Base-by-base conservation (phyloP, 2,113 vertebrate genomes). In the Catharus minimus region DNA sequence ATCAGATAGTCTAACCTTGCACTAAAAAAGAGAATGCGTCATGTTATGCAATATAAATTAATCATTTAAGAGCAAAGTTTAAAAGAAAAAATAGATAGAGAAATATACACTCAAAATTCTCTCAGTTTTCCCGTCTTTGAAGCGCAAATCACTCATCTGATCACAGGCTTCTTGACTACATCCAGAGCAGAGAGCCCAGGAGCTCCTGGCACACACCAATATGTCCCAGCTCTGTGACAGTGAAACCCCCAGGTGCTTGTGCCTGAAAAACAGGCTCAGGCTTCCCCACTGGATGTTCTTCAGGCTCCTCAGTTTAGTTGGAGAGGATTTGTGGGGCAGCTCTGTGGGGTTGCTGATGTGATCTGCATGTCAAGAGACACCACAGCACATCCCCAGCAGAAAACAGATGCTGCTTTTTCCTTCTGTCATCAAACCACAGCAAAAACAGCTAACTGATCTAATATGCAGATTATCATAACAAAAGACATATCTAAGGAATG, bases 1-100 rank as follows among this genome's bases (percentile, higher is more conserved):
- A 94, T 96, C 89, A 95, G 76, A 95, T 90, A 33, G 73, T 39
- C 78, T 73, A 88, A n/a, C 41, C 32, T 88, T 74, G 32, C 41
- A 41, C 60, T 88, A 50, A 89, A 90, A 67, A 75, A 91, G 62
- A 72, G 38, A 91, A 64, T 93, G 66, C 74, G 56, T 72, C 79
- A 78, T 82, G 7, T 76, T 80, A 88, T 68, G 33, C 22, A 58
- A 84, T 44, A 55, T 15, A 90, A 91, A 88, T 86, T n/a, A 66
- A 92, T 75, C 5, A 81, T 66, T 88, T 73, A 43, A 93, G 89
- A 67, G 0, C n/a, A 77, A 95, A 88, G 4, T 86, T 83, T 76
- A 43, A 79, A 85, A 67, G 27, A 64, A 90, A 77, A 76, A 53
- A 28, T 49, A 1, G 20, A 38, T 53, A 62, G 33, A 75, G 36